phyloP scores from a whole-genome alignment of 2,113 vertebrate genomes.

The Otus sunia region DNA sequence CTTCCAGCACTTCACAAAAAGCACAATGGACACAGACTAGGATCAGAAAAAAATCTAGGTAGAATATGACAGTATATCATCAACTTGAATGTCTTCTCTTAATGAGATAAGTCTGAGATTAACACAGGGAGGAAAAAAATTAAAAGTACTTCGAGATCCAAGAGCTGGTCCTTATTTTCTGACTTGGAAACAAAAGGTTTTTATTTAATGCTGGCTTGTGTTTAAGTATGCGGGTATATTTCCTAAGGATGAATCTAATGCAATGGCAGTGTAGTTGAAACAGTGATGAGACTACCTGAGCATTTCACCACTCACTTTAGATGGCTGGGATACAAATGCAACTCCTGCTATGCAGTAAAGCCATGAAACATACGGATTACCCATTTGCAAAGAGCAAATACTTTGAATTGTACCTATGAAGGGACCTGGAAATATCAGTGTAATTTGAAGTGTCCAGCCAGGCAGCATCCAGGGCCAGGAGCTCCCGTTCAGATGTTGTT shows the following conservation, averaged over 20 bases:
- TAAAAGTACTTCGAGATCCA: background rate
- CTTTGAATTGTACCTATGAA: background rate
- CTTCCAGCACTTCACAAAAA: background rate
- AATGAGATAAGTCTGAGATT: background rate
- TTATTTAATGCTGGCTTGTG: background rate
- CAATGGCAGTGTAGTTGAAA: rapidly evolving
- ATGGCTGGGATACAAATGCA: background rate
- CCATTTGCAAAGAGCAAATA: background rate
- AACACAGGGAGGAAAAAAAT: background rate
- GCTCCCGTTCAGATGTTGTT: background rate
- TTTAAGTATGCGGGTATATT: background rate
- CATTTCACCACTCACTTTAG: background rate
- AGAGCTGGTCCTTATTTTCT: background rate
- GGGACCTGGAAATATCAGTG: background rate
- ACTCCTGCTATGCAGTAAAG: background rate
- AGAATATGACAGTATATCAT: background rate
- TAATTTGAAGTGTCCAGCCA: background rate
- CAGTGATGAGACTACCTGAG: background rate
- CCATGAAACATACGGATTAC: background rate
- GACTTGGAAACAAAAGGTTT: background rate
- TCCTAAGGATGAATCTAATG: background rate
- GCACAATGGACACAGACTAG: background rate
- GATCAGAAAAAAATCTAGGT: background rate
- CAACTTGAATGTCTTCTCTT: background rate
- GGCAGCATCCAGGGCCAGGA: background rate